Conservation (phyloP, 64 coral and sea anemone species). For the Pocillopora verrucosa region DNA sequence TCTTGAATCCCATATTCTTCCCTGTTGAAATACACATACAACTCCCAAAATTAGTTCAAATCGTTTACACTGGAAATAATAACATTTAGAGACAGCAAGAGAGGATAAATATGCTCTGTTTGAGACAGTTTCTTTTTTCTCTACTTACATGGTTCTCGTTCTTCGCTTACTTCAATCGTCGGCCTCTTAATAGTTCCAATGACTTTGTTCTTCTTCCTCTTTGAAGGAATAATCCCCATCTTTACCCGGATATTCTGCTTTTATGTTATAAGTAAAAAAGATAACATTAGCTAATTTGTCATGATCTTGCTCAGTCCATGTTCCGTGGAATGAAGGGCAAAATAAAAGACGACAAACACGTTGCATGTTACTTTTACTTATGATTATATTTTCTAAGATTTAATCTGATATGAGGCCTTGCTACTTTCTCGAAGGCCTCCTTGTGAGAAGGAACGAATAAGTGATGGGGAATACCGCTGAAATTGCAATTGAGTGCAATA, state of each 20-base stretch:
- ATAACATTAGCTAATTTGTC: not conserved
- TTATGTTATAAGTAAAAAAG: not conserved
- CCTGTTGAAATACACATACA: slow-evolving; percentile 23
- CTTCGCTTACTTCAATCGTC: not conserved
- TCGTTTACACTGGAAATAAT: not conserved
- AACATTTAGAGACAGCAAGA: not conserved
- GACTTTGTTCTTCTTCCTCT: not conserved
- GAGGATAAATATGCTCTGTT: not conserved
- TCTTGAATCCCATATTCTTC: slow-evolving; percentile 59
- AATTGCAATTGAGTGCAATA: too few species aligned
- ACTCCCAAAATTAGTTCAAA: not conserved
- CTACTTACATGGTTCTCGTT: not conserved
- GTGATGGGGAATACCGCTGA: too few species aligned
- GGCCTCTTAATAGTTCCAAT: not conserved
- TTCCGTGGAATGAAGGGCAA: too few species aligned
- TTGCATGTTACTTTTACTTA: too few species aligned
- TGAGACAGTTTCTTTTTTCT: too few species aligned
- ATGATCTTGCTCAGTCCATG: not conserved
- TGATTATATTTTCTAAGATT: too few species aligned
- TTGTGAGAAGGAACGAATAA: too few species aligned
- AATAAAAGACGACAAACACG: too few species aligned
- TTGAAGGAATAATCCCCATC: slow-evolving; percentile 40
- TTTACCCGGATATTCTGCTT: not conserved
- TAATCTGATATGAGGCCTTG: too few species aligned
- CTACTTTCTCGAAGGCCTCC: too few species aligned